Base-by-base conservation (phyloP, 2,888 invertebrate species). In the Gasteruption jaculator region DNA sequence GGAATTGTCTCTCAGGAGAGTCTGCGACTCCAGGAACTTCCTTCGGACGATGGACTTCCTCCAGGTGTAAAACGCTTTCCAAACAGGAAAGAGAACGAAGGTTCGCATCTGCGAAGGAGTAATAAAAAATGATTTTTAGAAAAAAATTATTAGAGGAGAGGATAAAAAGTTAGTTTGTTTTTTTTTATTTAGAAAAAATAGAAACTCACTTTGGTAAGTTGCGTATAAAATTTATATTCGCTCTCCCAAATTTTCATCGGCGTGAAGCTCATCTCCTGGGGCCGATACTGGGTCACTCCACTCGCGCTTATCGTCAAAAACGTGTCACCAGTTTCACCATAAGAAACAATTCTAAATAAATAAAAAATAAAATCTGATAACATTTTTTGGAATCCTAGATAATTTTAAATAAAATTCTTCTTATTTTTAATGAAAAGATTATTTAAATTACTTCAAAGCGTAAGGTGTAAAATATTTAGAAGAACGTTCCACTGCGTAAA, bases 11-110 rank as follows among this genome's bases (percentile, higher is more conserved):
- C 78, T 75, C 14, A 92, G 66, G 49, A 73, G 73, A 41, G 73
- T 73, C 46, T 80, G 75, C 1, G 83, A 78, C 14, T 73, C 71
- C 21, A 72, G 74, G 38, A 80, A 80, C 66, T 90, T 91, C 43
- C 79, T 77, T 59, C 78, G 82, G 25, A 80, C 71, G 19, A 92
- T 79, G 11, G 81, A 81, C 65, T 85, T 85, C 42, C 79, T 76
- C 91, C 91, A 91, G 0, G 85, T 80, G 57, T 81, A 84, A 65
- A 90, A 89, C 0, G 85, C 83, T 71, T 91, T 87, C 86, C 86
- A 86, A 45, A 79, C 74, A 10, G 83, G 78, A 59, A 83, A 87
- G 19, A 79, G 72, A 31, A 73, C 76, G 62, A 87, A 86, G 32
- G 81, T 79, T 51, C 79, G 82, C 31, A 86, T 83, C 75, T 81